Conservation (phyloP, 1,140 invertebrate species). For the Elysia chlorotica region DNA sequence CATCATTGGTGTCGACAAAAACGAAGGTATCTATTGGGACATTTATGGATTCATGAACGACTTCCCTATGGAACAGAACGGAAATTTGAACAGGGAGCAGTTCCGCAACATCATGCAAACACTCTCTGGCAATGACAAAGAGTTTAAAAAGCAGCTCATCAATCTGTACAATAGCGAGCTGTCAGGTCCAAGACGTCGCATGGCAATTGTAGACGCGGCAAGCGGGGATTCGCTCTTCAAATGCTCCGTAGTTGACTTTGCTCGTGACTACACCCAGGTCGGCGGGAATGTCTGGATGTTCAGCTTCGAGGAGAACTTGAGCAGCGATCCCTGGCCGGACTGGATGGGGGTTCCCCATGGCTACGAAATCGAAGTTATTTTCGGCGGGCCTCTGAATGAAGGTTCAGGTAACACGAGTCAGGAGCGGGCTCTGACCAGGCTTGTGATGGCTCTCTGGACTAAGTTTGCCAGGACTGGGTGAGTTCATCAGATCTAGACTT, state of each 20-base stretch:
- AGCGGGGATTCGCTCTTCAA: conserved; percentile 45
- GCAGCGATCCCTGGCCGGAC: conserved; percentile 83
- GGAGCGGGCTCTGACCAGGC: conserved; percentile 85
- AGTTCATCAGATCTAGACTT: too few relatives aligned
- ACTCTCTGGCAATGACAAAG: background rate
- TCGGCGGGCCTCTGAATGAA: conserved; percentile 80
- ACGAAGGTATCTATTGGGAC: conserved; percentile 69
- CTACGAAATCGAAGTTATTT: conserved; percentile 92
- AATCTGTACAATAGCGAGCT: background rate
- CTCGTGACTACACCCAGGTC: conserved; percentile 8
- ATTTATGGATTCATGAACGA: conserved; percentile 30
- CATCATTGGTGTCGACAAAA: conserved; percentile 87
- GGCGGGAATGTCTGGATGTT: conserved; percentile 40
- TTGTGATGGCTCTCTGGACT: conserved; percentile 87
- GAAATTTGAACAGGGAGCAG: background rate
- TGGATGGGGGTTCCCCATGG: conserved; percentile 96
- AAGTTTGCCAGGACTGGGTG: conserved; percentile 95
- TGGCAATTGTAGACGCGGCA: background rate
- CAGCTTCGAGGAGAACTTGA: conserved; percentile 34
- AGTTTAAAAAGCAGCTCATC: background rate
- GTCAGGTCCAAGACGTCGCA: background rate
- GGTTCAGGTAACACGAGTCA: conserved; percentile 81
- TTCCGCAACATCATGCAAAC: background rate
- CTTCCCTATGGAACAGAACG: background rate
- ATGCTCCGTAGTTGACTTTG: conserved; percentile 44